Conservation (phyloP, 2,888 invertebrate species). For the Caenorhabditis japonica region DNA sequence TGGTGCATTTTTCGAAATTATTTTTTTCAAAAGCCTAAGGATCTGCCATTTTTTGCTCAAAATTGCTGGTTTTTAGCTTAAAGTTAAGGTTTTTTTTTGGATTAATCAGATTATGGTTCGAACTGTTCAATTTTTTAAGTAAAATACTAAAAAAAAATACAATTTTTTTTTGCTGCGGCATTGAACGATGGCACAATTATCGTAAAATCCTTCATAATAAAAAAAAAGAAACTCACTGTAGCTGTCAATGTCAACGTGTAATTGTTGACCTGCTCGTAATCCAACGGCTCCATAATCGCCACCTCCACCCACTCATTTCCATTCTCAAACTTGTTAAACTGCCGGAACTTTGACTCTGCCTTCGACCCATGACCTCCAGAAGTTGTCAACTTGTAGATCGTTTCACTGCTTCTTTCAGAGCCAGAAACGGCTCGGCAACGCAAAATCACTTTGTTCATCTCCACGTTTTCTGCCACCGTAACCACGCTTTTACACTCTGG, state of each 20-base stretch:
- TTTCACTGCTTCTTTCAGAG: slow-evolving; percentile 45
- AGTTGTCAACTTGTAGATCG: slow-evolving; percentile 46
- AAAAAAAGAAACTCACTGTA: slow-evolving; percentile 60
- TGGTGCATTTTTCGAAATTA: too few species aligned
- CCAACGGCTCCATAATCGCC: slow-evolving; percentile 73
- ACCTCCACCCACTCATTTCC: slow-evolving; percentile 67
- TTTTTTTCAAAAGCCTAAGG: too few species aligned
- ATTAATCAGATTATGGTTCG: too few species aligned
- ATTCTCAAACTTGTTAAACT: slow-evolving; percentile 68
- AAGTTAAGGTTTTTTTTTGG: too few species aligned
- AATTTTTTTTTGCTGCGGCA: not conserved
- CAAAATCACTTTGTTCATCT: slow-evolving; percentile 70
- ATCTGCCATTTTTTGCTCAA: too few species aligned
- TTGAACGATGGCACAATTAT: too few species aligned
- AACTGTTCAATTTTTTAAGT: too few species aligned
- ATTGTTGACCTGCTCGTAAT: slow-evolving; percentile 73
- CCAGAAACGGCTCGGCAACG: slow-evolving; percentile 70
- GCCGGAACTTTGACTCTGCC: slow-evolving; percentile 71
- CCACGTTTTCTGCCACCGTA: slow-evolving; percentile 67
- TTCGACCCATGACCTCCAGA: slow-evolving; percentile 51
- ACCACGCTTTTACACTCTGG: slow-evolving; percentile 63
- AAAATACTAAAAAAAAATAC: not conserved
- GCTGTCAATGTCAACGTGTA: slow-evolving; percentile 76
- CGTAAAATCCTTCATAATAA: too few species aligned
- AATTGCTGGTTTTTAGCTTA: too few species aligned